A percentile compares a stretch with the other conserved stretches of the same genome.
These are phyloP conservation scores for Strongylocentrotus purpuratus DNA, from an alignment of 35 echinoderm and acorn worm species.

Conservation along the genomic window DNA sequence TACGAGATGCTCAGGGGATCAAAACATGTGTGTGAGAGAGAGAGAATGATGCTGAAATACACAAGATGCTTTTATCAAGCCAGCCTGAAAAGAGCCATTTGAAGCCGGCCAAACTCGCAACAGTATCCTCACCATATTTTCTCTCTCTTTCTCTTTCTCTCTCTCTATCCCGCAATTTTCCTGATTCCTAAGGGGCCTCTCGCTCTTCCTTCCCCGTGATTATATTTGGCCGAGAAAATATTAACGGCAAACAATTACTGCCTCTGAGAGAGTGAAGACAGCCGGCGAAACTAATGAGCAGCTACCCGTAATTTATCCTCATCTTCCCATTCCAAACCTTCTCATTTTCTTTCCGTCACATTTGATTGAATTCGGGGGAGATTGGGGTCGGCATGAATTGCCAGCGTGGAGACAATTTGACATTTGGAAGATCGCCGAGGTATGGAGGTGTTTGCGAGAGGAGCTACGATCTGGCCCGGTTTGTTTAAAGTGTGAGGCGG, in stretches of 20 bases:
- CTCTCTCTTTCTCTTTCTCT: neutral
- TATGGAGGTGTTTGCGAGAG: neutral
- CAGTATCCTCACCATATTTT: neutral
- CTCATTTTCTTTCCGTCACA: neutral
- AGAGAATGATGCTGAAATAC: conserved; percentile 2
- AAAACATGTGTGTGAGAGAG: neutral
- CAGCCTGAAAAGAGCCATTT: neutral
- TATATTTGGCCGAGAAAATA: conserved; percentile 12
- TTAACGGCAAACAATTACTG: neutral
- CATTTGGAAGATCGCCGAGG: neutral
- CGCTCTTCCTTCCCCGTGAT: neutral
- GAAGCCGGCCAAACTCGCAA: neutral
- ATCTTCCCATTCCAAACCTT: neutral
- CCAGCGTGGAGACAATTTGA: neutral
- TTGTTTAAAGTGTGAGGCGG: neutral
- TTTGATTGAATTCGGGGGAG: neutral
- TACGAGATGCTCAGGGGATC: neutral
- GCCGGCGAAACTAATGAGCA: neutral
- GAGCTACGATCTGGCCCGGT: neutral
- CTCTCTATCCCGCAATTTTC: neutral
- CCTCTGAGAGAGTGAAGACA: neutral
- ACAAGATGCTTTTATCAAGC: neutral
- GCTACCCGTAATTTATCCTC: neutral
- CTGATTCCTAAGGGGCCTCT: neutral
- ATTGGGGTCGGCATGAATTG: neutral